A percentile compares a stretch with the other conserved stretches of the same genome.
These are phyloP conservation scores for Sebastes matsubarae DNA, from an alignment of 2,797 vertebrate species.

Conservation along the genomic window DNA sequence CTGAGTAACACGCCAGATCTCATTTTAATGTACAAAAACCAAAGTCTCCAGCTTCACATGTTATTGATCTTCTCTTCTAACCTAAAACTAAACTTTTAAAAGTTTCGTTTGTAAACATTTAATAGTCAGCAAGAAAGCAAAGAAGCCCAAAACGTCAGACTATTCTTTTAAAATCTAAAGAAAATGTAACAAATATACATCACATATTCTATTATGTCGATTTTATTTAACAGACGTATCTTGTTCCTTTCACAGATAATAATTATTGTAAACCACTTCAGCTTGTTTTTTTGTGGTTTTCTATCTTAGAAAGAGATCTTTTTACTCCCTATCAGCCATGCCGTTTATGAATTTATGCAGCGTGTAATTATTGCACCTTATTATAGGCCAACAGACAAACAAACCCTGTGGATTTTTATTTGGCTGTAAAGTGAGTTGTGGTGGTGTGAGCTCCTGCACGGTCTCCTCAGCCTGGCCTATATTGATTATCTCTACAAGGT, in stretches of 20 bases:
- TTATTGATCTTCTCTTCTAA: not conserved
- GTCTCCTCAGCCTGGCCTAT: slow-evolving; percentile 7
- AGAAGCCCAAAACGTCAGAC: not conserved
- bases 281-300: not conserved
- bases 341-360: not conserved
- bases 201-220: not conserved
- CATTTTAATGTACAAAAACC: not conserved
- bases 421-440: not conserved
- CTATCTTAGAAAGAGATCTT: not conserved
- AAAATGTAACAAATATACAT: not conserved
- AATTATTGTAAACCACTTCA: not conserved
- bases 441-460: not conserved
- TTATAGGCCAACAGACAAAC: not conserved
- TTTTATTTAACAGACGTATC: not conserved
- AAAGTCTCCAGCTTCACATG: too few species aligned
- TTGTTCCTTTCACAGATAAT: not conserved
- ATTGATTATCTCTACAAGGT: slow-evolving; percentile 45
- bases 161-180: not conserved
- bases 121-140: not conserved
- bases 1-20: not conserved
- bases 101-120: too few species aligned
- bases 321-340: too few species aligned
- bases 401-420: not conserved
- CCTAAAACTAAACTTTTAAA: too few species aligned
- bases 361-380: not conserved